Conservation (phyloP, 2,888 invertebrate species). For the Pristionchus arcanus region DNA sequence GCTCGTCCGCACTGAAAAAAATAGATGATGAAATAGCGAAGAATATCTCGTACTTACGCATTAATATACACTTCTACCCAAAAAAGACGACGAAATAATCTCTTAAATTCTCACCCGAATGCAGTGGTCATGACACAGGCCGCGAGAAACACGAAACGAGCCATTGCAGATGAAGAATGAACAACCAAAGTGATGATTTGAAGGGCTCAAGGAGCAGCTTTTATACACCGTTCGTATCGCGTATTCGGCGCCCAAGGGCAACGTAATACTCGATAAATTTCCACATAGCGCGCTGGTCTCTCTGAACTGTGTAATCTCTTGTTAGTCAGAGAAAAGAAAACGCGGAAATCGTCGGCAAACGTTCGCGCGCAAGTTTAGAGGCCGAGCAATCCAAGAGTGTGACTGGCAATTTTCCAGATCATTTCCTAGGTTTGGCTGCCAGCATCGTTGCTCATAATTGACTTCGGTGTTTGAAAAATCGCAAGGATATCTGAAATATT, state of each 20-base stretch:
- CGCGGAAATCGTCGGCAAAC: neutral
- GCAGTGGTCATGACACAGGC: slow-evolving; percentile 34
- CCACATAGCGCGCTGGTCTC: neutral
- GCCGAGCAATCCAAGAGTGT: neutral
- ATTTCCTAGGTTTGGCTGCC: neutral
- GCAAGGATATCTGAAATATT: no score
- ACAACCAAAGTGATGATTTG: neutral
- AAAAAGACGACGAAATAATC: neutral
- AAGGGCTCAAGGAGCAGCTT: neutral
- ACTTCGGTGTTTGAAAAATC: no score
- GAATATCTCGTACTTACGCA: neutral
- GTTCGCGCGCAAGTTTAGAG: neutral
- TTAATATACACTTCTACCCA: neutral
- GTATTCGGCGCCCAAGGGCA: neutral
- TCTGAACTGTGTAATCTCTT: neutral
- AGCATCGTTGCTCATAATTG: no score
- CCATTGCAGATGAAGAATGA: neutral
- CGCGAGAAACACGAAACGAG: slow-evolving; percentile 31
- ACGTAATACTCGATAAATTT: neutral
- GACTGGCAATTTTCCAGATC: neutral
- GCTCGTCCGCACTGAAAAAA: neutral
- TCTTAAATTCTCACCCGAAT: neutral
- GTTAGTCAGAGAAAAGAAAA: neutral
- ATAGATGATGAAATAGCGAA: neutral
- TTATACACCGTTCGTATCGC: neutral